Evolutionary conservation across 2,113 vertebrate genomes (phyloP), one percentile per base, ranked within the genome.

Genomic region (Agelaius phoeniceus): DNA sequence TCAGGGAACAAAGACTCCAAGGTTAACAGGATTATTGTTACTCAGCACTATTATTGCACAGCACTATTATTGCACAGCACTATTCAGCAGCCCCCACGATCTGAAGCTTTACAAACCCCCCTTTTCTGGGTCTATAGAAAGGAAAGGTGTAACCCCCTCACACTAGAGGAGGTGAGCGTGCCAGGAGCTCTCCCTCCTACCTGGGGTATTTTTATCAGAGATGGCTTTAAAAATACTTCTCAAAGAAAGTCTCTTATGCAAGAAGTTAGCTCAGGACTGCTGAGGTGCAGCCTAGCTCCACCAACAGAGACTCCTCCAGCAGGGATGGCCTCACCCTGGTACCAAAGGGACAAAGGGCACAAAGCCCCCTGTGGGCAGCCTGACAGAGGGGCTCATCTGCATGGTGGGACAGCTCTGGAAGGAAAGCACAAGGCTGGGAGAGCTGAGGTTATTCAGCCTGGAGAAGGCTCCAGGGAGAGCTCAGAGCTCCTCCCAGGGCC

Each of bases 131-230:
- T 85, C 85, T 97, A 81, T 92, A 92, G 78, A 96, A 96, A 95
- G 79, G 1, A 59, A 95, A 85, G 93, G 85, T 5, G 57, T 75
- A 90, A 92, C 91, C 89, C 86, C 89, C 43, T 71, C 85, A 84
- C 7, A 10, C 59, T 71, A 26, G 17, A 41, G 85, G 83, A 95
- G 91, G 94, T 81, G 91, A 94, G 84, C 35, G 65, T 83, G 92
- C 84, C 33, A 0, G 69, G 78, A 93, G 93, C 6, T 90, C 75
- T 94, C 68, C 82, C 96, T 93, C 96, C 96, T 20, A 95, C 92
- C 91, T 46, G 75, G 28, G 76, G 69, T 96, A 96, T 94, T 96
- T 96, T 96, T 96, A 91, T 43, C 90, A 41, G 76, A 86, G 22
- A 90, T 58, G 31, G 37, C 90, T 96, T 75, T 72, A 93, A 95